Evolutionary conservation across 2,113 vertebrate species (phyloP).

Genomic region (Poeciliopsis turrubarensis): DNA sequence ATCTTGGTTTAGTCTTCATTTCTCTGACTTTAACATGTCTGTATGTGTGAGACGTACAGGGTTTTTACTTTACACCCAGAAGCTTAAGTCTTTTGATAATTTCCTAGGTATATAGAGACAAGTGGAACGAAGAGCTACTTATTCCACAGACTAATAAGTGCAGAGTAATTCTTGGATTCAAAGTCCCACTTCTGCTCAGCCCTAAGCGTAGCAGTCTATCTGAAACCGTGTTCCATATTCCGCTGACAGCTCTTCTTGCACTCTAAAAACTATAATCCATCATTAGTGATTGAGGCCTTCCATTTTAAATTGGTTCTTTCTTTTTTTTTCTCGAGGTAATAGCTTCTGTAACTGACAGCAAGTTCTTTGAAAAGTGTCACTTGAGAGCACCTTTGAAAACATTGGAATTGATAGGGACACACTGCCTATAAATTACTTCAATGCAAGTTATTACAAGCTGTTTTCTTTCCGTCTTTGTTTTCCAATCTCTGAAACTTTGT

Average conservation of each 20-base stretch:
- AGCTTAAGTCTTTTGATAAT: not conserved
- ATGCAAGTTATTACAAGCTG: not conserved
- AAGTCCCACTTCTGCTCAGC: constrained; percentile 26
- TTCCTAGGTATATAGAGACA: constrained; percentile 9
- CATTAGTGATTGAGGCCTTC: constrained; percentile 39
- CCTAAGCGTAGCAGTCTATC: constrained; percentile 14
- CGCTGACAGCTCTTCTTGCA: constrained; percentile 27
- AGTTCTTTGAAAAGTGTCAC: constrained; percentile 28
- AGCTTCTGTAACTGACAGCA: constrained; percentile 14
- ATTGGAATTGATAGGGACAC: constrained; percentile 3
- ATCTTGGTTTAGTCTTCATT: constrained; percentile 5
- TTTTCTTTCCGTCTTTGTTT: constrained; percentile 1
- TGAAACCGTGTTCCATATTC: constrained; percentile 19
- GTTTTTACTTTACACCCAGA: constrained; percentile 17
- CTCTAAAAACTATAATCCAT: constrained; percentile 37
- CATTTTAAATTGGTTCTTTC: constrained; percentile 32
- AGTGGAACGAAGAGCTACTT: not conserved
- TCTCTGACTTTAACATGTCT: constrained; percentile 10
- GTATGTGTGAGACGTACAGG: not conserved
- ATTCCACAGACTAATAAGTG: constrained; percentile 6
- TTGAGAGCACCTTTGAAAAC: constrained; percentile 17
- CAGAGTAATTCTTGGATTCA: constrained; percentile 26
- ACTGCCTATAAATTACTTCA: not conserved
- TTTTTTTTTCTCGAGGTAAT: constrained; percentile 6
- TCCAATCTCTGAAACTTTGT: not conserved